Conservation (phyloP, 92 coral and sea anemone species). For the Zoanthus sansibaricus region DNA sequence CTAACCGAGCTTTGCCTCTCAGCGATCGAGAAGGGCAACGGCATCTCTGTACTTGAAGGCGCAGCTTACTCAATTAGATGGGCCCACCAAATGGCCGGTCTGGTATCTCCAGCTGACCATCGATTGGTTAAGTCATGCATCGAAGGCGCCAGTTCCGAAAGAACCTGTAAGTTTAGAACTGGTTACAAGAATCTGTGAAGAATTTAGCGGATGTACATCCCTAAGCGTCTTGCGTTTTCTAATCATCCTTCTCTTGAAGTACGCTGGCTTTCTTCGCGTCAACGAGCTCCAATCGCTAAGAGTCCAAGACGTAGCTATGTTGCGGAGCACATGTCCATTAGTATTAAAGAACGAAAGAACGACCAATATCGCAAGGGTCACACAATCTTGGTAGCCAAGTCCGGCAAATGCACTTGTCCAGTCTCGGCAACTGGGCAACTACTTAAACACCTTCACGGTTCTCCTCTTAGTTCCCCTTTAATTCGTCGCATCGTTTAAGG, state of each 20-base stretch:
- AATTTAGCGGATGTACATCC: not conserved
- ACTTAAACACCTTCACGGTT: not conserved
- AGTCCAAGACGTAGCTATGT: not conserved
- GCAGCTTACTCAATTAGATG: not conserved
- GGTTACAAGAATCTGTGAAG: not conserved
- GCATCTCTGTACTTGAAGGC: not conserved
- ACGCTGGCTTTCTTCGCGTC: too few species aligned
- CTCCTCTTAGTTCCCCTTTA: not conserved
- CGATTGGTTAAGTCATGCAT: not conserved
- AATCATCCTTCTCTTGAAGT: not conserved
- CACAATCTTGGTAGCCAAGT: not conserved
- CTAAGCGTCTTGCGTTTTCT: not conserved
- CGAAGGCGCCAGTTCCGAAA: not conserved
- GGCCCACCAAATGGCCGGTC: not conserved
- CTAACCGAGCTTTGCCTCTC: not conserved
- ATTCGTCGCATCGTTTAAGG: not conserved
- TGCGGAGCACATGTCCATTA: not conserved
- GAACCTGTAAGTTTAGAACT: not conserved
- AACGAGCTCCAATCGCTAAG: not conserved
- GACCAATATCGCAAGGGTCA: not conserved
- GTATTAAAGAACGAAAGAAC: not conserved
- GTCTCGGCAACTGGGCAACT: not conserved
- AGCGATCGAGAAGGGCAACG: not conserved
- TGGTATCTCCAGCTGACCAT: not conserved
- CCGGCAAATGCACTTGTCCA: not conserved